A percentile compares a stretch with the other conserved stretches of the same genome.
phyloP scores from a whole-genome alignment of 2,113 vertebrate species.

The Ammodramus savannarum region DNA sequence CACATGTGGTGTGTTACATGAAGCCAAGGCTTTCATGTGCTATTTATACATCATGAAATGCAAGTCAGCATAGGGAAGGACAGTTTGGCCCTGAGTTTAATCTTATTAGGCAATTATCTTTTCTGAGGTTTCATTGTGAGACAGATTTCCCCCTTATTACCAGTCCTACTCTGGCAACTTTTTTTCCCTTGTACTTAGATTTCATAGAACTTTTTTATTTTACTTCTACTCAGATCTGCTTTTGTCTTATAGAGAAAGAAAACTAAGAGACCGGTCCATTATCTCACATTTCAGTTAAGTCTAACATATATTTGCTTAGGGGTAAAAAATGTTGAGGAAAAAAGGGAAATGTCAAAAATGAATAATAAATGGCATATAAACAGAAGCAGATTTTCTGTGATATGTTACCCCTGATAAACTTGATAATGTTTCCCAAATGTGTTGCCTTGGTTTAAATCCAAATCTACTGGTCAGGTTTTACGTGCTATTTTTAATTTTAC shows the following conservation, averaged over 20 bases:
- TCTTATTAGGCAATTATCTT: background rate
- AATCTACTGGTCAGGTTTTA: constrained; percentile 59
- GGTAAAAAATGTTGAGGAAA: constrained; percentile 70
- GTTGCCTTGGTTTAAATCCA: constrained; percentile 71
- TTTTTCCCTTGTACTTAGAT: constrained; percentile 39
- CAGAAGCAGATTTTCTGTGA: constrained; percentile 82
- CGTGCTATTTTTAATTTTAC: constrained; percentile 80
- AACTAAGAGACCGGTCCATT: constrained; percentile 52
- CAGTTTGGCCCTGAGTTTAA: background rate
- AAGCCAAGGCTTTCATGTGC: background rate
- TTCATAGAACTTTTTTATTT: constrained; percentile 51
- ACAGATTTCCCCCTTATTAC: background rate
- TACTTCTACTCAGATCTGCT: constrained; percentile 62
- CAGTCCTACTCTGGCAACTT: constrained; percentile 9
- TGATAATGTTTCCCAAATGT: constrained; percentile 84
- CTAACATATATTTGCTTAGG: constrained; percentile 75
- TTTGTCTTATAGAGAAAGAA: constrained; percentile 29
- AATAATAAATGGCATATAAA: constrained; percentile 81
- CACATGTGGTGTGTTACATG: background rate
- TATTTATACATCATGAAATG: background rate
- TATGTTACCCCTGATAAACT: constrained; percentile 77
- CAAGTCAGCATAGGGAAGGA: background rate
- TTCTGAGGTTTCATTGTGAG: background rate
- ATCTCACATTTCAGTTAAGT: constrained; percentile 72
- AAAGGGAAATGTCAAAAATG: constrained; percentile 80